Conservation (phyloP, 2,113 vertebrate genomes). For the Cavia porcellus region DNA sequence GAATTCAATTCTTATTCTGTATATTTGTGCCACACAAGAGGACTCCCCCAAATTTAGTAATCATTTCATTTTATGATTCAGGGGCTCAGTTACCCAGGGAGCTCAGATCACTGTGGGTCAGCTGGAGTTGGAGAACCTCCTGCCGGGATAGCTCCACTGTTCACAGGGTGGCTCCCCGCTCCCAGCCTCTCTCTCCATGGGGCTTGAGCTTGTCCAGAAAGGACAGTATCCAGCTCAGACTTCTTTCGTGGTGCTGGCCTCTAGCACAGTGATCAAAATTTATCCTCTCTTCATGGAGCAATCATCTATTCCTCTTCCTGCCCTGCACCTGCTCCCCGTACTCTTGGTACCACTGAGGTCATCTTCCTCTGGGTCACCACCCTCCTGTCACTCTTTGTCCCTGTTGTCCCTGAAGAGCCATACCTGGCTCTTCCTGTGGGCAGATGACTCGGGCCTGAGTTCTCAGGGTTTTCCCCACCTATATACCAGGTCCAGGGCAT, state of each 20-base stretch:
- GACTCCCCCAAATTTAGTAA: no score
- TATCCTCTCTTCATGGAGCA: accelerated
- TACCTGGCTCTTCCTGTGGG: neutral
- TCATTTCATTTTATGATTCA: neutral
- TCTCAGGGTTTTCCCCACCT: neutral
- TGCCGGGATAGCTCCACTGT: no score
- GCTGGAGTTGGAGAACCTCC: neutral
- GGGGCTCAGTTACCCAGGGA: neutral
- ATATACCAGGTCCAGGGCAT: neutral
- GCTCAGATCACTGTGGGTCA: neutral
- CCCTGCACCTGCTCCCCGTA: neutral
- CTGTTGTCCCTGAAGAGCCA: neutral
- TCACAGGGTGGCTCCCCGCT: neutral
- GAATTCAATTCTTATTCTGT: neutral
- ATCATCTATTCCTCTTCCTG: neutral
- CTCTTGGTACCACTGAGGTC: neutral
- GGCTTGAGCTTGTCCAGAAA: neutral
- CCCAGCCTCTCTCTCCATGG: neutral
- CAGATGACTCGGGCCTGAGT: neutral
- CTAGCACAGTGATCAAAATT: neutral
- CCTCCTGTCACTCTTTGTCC: neutral
- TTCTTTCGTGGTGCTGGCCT: neutral
- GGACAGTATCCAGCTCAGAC: neutral
- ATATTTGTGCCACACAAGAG: neutral
- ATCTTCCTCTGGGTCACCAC: neutral